Conservation (phyloP, 2,113 vertebrate genomes). For the Amblyornis subalaris region DNA sequence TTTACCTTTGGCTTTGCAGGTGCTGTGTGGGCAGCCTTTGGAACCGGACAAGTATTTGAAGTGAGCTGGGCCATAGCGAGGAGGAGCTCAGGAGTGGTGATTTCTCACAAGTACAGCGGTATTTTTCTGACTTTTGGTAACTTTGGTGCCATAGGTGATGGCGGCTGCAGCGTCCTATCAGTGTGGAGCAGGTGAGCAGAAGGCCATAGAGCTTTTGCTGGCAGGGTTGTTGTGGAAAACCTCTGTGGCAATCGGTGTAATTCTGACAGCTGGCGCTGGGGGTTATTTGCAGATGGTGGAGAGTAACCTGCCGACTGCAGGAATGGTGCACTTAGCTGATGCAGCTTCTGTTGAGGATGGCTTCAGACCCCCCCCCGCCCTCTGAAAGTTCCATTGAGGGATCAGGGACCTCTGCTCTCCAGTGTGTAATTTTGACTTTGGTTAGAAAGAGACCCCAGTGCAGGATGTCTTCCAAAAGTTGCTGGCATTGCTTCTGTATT, state of each 20-base stretch:
- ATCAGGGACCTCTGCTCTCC: neutral
- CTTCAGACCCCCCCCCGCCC: neutral
- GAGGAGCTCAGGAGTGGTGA: neutral
- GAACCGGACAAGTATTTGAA: neutral
- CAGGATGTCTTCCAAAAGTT: neutral
- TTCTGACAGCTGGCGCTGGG: neutral
- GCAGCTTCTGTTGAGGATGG: neutral
- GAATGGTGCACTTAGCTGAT: neutral
- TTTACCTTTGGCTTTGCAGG: neutral
- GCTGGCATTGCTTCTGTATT: neutral
- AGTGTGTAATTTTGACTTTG: neutral
- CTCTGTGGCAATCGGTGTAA: neutral
- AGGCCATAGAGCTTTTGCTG: neutral
- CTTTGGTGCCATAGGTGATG: neutral
- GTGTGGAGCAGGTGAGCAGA: neutral
- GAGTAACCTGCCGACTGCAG: neutral
- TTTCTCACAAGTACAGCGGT: neutral
- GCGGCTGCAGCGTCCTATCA: accelerated
- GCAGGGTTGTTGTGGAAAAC: neutral
- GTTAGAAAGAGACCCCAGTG: neutral
- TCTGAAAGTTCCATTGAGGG: neutral
- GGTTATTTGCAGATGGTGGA: neutral
- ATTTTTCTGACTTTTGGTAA: neutral
- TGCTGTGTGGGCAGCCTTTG: neutral
- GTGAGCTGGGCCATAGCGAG: neutral